A percentile compares a stretch with the other conserved stretches of the same genome.
Conservation (phyloP, 2,888 invertebrate genomes). For the Pyrocoelia pectoralis region DNA sequence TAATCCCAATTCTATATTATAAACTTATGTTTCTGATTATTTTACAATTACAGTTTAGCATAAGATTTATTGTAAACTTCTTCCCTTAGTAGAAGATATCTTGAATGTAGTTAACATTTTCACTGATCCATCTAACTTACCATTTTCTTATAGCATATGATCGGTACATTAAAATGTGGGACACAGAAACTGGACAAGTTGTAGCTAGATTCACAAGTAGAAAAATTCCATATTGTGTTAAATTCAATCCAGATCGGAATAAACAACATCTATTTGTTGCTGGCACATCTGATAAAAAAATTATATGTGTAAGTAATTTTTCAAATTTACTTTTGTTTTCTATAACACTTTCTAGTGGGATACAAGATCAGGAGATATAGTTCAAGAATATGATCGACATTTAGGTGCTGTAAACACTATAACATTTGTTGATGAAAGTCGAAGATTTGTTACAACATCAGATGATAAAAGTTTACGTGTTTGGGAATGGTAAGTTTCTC, state of each 20-base stretch:
- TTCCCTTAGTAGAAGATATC: no score
- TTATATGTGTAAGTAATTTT: conserved; percentile 87
- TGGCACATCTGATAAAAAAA: conserved; percentile 99
- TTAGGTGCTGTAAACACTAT: conserved; percentile 98
- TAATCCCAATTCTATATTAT: no score
- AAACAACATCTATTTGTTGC: conserved; percentile 98
- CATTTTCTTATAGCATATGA: conserved; percentile 77
- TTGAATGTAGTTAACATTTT: no score
- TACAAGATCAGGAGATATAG: conserved; percentile 90
- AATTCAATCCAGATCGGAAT: conserved; percentile 96
- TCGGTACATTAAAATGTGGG: conserved; percentile 98
- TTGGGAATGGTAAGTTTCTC: conserved; percentile 93
- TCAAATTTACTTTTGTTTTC: conserved; percentile 6
- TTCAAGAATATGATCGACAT: conserved; percentile 98
- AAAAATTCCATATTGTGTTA: conserved; percentile 97
- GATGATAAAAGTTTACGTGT: conserved; percentile 98
- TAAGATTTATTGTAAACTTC: no score
- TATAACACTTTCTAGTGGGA: conserved; percentile 81
- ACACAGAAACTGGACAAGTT: conserved; percentile 94
- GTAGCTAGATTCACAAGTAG: conserved; percentile 89
- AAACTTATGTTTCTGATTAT: no score
- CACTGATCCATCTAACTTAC: no score
- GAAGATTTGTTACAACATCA: conserved; percentile 97
- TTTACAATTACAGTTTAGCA: no score
- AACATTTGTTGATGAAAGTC: conserved; percentile 98